phyloP scores from a whole-genome alignment of 2,888 invertebrate genomes.

The Drosophila atroscutellata region DNA sequence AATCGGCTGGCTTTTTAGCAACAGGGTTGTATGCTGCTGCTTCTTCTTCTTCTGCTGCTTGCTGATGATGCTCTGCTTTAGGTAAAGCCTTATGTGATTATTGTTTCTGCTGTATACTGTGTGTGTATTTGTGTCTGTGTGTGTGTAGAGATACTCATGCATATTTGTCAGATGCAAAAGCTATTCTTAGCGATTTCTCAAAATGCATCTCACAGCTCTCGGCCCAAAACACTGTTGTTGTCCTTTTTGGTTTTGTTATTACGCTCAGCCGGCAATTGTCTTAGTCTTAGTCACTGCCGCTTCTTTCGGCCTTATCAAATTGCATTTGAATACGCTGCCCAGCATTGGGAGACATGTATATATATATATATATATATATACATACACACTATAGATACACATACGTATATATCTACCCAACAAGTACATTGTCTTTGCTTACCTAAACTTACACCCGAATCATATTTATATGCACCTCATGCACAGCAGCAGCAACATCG shows the following conservation, averaged over 20 bases:
- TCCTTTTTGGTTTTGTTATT: conserved; percentile 53
- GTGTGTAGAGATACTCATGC: conserved; percentile 35
- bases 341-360: conserved; percentile 1
- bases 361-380: not conserved
- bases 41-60: conserved; percentile 8
- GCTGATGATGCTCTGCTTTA: conserved; percentile 13
- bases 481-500: not conserved
- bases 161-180: conserved; percentile 57
- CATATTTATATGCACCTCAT: conserved; percentile 19
- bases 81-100: conserved; percentile 39
- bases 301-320: conserved; percentile 41
- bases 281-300: conserved; percentile 14
- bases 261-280: conserved; percentile 32
- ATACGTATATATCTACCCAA: not conserved
- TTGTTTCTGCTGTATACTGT: conserved; percentile 34
- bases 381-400: not conserved
- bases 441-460: not conserved
- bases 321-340: conserved; percentile 15
- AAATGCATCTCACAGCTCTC: conserved; percentile 33
- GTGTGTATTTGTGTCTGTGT: conserved; percentile 5
- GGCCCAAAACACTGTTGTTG: conserved; percentile 50
- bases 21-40: conserved; percentile 30
- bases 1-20: conserved; percentile 59
- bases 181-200: conserved; percentile 67
- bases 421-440: conserved; percentile 2